Conservation (phyloP, 2,113 vertebrate species). For the Brachyhypopomus gauderio region DNA sequence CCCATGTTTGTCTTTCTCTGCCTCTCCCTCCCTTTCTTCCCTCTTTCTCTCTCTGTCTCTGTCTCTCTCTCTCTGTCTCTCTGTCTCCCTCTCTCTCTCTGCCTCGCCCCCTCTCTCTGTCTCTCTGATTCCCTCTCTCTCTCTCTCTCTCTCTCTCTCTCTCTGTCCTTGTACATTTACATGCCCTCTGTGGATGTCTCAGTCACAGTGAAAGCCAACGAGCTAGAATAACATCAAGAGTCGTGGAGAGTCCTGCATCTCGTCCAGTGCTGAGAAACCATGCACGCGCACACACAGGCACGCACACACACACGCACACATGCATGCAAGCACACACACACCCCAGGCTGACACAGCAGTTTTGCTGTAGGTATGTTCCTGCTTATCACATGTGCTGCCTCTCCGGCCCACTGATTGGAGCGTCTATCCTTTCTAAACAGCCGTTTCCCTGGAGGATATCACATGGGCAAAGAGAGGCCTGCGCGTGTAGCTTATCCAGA, state of each 20-base stretch:
- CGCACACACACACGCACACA: slow-evolving; percentile 21
- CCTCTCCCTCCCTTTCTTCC: slow-evolving; percentile 30
- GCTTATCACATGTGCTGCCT: slow-evolving; percentile 30
- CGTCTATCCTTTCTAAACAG: no score
- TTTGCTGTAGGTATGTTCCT: slow-evolving; percentile 15
- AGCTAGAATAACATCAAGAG: slow-evolving; percentile 3
- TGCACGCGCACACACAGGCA: slow-evolving; percentile 15
- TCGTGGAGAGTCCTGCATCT: slow-evolving; percentile 31
- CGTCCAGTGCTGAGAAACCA: slow-evolving; percentile 14
- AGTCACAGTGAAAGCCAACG: slow-evolving; percentile 23
- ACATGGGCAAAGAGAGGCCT: neutral
- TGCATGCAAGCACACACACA: neutral
- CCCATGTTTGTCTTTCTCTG: neutral
- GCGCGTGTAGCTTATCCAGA: neutral
- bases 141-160: slow-evolving; percentile 31
- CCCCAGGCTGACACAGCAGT: slow-evolving; percentile 51
- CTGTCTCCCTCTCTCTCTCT: neutral
- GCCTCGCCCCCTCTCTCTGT: slow-evolving; percentile 23
- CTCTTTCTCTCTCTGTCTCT: no score
- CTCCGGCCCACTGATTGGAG: slow-evolving; percentile 7
- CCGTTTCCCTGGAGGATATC: neutral
- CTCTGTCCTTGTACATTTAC: slow-evolving; percentile 16
- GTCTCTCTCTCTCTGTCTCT: slow-evolving; percentile 30
- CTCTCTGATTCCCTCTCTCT: slow-evolving; percentile 10
- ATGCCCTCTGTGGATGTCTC: slow-evolving; percentile 13